Percentiles rank a stretch among this genome's conserved stretches.
Conservation (phyloP, 2,113 vertebrate species). For the Agelaius phoeniceus region DNA sequence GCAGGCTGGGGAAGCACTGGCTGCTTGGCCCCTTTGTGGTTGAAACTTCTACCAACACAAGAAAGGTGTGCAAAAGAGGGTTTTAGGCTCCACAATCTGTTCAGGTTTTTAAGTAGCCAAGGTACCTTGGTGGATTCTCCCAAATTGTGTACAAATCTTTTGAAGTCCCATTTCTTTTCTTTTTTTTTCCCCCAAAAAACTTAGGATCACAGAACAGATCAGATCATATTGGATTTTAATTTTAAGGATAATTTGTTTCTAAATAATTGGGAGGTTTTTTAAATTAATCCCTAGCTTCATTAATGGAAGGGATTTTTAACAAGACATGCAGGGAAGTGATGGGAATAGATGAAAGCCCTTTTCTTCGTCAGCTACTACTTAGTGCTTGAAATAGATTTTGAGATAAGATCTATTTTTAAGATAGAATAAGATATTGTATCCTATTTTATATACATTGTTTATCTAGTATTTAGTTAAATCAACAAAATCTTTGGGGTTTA, state of each 20-base stretch:
- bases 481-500: not conserved
- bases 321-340: not conserved
- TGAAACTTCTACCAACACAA: not conserved
- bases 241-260: not conserved
- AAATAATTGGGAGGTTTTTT: not conserved
- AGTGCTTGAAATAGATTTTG: not conserved
- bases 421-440: not conserved
- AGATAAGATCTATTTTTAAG: not conserved
- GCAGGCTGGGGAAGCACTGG: not conserved
- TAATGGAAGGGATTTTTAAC: not conserved
- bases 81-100: not conserved
- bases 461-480: not conserved
- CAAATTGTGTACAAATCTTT: not conserved
- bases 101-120: not conserved
- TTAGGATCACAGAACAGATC: not conserved
- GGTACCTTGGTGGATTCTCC: not conserved
- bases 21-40: not conserved
- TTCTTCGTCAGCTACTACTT: not conserved
- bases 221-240: not conserved
- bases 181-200: accelerated
- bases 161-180: not conserved
- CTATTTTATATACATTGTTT: not conserved
- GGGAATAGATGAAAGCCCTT: not conserved
- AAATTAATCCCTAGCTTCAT: not conserved
- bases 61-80: not conserved